Conservation (phyloP, 2,797 vertebrate genomes). For the Sphenopsis melanotis region DNA sequence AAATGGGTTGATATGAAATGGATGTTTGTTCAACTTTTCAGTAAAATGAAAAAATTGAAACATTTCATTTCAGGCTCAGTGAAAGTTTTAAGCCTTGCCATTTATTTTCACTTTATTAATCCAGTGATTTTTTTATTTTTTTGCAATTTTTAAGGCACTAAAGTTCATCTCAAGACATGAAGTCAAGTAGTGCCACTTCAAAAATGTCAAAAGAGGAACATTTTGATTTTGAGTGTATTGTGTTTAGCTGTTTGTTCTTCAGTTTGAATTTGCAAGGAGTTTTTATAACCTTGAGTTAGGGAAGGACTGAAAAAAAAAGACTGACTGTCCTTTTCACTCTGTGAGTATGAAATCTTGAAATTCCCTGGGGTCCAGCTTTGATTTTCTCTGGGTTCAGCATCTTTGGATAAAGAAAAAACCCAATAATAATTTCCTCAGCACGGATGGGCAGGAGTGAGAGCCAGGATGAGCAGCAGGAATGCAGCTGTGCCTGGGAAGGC, state of each 20-base stretch:
- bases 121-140: neutral
- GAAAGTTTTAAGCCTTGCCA: neutral
- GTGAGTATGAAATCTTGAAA: neutral
- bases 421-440: neutral
- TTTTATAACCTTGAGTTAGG: neutral
- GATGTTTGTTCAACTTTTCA: slow-evolving; percentile 38
- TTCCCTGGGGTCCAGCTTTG: neutral
- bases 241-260: neutral
- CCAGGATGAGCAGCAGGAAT: neutral
- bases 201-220: neutral
- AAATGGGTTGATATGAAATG: slow-evolving; percentile 11
- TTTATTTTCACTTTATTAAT: slow-evolving; percentile 19
- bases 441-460: neutral
- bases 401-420: neutral
- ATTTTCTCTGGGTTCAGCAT: neutral
- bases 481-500: neutral
- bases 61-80: slow-evolving; percentile 9
- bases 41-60: slow-evolving; percentile 26
- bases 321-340: neutral
- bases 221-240: neutral
- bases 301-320: neutral
- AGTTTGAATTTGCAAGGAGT: neutral
- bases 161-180: neutral
- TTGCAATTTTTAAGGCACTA: neutral
- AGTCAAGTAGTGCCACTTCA: neutral